These are phyloP conservation scores for Aelia acuminata DNA, from an alignment of 2,888 invertebrate species.

Conservation along the genomic window DNA sequence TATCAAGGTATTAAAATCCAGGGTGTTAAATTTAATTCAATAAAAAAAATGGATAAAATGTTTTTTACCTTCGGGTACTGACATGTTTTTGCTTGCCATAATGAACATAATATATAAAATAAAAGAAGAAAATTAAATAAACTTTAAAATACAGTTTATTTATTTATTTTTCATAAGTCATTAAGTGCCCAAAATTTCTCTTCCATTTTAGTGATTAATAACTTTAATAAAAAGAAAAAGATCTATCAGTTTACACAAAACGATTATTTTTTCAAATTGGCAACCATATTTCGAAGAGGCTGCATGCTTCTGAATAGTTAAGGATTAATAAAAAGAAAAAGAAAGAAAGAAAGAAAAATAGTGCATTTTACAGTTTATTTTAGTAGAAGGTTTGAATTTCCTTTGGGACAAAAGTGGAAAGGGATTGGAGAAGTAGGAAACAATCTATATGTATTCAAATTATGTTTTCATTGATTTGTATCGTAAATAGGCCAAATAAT, in stretches of 20 bases:
- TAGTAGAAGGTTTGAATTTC: not conserved
- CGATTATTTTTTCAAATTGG: not conserved
- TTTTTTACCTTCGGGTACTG: no score
- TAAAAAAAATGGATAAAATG: no score
- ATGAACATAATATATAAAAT: not conserved
- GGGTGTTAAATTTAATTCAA: no score
- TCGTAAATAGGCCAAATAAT: constrained; percentile 33
- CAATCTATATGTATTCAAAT: constrained; percentile 11
- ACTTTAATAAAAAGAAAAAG: not conserved
- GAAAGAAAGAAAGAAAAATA: constrained; percentile 19
- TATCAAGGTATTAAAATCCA: no score
- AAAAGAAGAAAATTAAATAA: not conserved
- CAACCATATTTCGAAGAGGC: not conserved
- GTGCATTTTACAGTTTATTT: constrained; percentile 18
- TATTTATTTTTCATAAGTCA: not conserved
- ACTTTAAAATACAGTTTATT: not conserved
- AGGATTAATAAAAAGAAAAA: constrained; percentile 15
- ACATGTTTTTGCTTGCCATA: not conserved
- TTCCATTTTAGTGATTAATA: not conserved
- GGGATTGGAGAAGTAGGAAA: not conserved
- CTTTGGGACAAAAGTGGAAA: not conserved
- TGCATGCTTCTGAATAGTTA: constrained; percentile 22
- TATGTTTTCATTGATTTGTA: not conserved
- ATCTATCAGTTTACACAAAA: not conserved
- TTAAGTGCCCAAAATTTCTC: constrained; percentile 26